Conservation (phyloP, 2,113 vertebrate genomes). For the Psittacula cyanocephala region DNA sequence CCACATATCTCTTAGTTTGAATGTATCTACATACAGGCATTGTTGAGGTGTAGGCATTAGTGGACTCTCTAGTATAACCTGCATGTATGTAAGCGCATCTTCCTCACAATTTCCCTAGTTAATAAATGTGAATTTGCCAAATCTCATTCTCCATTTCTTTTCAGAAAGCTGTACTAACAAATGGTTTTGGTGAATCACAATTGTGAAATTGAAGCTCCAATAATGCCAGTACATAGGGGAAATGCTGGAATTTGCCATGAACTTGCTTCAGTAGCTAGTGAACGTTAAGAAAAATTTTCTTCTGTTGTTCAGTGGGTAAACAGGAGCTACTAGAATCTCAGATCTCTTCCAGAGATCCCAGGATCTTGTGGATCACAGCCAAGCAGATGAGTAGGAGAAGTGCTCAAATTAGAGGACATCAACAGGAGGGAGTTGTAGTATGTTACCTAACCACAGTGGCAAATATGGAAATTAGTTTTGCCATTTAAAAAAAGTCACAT, state of each 20-base stretch:
- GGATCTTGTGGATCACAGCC: not conserved
- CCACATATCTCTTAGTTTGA: not conserved
- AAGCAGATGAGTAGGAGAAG: not conserved
- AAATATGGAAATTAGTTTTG: not conserved
- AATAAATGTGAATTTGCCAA: not conserved
- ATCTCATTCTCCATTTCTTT: not conserved
- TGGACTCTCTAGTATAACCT: not conserved
- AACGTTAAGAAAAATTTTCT: not conserved
- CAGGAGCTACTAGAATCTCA: not conserved
- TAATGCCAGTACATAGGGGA: not conserved
- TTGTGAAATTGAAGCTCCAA: not conserved
- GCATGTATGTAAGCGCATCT: accelerated
- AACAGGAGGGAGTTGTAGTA: not conserved
- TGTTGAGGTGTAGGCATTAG: not conserved
- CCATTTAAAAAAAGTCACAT: not conserved
- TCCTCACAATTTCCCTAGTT: not conserved
- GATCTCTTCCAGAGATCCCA: not conserved
- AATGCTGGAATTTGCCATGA: not conserved
- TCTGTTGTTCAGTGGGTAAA: not conserved
- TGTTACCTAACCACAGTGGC: not conserved
- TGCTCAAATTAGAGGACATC: not conserved
- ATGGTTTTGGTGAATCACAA: not conserved
- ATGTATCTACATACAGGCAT: not conserved
- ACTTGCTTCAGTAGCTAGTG: not conserved
- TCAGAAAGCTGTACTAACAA: not conserved